Conservation (phyloP, 2,797 vertebrate genomes). For the Oreortyx pictus region DNA sequence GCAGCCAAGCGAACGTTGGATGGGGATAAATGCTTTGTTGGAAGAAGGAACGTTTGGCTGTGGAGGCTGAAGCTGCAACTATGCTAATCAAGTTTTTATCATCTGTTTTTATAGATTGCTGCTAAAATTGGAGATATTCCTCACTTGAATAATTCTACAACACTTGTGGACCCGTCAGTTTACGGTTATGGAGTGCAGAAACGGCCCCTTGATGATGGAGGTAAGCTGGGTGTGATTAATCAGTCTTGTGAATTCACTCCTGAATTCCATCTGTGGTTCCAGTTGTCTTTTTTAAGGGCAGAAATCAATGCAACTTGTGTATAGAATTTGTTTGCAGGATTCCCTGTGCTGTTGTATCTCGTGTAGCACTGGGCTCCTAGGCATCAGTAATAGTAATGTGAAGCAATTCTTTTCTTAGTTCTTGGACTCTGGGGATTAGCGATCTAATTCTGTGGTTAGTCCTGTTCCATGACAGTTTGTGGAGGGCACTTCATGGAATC, state of each 20-base stretch:
- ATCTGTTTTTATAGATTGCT: conserved; percentile 87
- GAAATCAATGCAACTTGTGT: neutral
- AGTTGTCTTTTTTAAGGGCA: neutral
- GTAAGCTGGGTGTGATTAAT: conserved; percentile 74
- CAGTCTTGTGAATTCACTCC: neutral
- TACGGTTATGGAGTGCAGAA: conserved; percentile 94
- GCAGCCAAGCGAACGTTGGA: neutral
- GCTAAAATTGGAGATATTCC: conserved; percentile 97
- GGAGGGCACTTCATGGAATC: neutral
- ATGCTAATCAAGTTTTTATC: neutral
- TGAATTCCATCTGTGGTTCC: neutral
- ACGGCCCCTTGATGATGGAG: conserved; percentile 94
- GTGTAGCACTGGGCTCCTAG: neutral
- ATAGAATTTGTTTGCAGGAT: neutral
- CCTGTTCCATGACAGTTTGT: neutral
- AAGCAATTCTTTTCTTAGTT: neutral
- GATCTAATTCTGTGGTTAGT: neutral
- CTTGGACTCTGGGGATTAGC: neutral
- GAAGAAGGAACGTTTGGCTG: neutral
- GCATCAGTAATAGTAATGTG: neutral
- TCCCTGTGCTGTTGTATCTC: neutral
- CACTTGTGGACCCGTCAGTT: conserved; percentile 91
- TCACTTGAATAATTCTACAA: conserved; percentile 94
- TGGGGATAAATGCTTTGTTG: neutral
- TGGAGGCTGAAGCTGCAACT: neutral